These are phyloP conservation scores for Gobiocypris rarus DNA, from an alignment of 2,113 vertebrate species.

Conservation along the genomic window DNA sequence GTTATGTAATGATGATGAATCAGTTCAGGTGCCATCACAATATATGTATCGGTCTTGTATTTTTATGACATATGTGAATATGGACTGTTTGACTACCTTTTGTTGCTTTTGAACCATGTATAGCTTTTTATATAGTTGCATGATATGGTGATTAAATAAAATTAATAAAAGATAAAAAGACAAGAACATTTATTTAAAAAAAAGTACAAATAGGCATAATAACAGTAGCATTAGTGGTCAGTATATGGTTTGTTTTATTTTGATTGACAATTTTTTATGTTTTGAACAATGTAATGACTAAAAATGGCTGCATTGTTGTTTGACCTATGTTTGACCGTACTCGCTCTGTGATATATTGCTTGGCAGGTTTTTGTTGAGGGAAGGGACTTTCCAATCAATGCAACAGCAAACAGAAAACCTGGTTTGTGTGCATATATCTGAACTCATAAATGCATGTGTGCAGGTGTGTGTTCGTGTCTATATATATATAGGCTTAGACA, in stretches of 20 bases:
- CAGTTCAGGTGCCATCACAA: background rate
- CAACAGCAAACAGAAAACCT: constrained; percentile 19
- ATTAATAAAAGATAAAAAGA: background rate
- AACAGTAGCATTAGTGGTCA: background rate
- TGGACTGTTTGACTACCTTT: background rate
- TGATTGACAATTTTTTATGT: too few species aligned
- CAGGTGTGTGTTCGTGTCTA: background rate
- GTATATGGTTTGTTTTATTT: background rate
- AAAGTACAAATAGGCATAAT: background rate
- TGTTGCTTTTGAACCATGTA: background rate
- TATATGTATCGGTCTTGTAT: background rate
- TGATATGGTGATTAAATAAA: background rate
- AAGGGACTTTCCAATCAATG: constrained; percentile 7
- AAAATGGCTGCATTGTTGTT: background rate
- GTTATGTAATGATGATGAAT: background rate
- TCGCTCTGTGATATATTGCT: background rate
- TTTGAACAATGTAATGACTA: background rate
- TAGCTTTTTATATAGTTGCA: too few species aligned
- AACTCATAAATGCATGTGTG: background rate
- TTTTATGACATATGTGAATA: too few species aligned
- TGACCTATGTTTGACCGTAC: background rate
- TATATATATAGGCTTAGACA: background rate
- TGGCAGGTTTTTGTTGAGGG: background rate
- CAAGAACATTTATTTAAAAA: too few species aligned
- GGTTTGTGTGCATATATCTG: background rate